phyloP scores from a whole-genome alignment of 2,113 vertebrate species.

The Dromiciops gliroides region DNA sequence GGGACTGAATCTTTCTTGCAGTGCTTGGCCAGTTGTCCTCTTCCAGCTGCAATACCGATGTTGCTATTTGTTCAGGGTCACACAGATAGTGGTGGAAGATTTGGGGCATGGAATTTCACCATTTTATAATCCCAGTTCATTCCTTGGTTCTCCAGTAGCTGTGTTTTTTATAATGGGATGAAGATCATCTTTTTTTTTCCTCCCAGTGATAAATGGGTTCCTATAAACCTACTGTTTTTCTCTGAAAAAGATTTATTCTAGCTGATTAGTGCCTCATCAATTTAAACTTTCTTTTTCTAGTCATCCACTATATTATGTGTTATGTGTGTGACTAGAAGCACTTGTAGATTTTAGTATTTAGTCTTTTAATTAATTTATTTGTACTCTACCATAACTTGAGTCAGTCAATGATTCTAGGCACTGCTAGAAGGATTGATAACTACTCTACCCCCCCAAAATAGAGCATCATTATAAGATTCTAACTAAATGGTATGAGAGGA shows the following conservation, averaged over 20 bases:
- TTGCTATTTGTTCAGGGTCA: not conserved
- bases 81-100: not conserved
- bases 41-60: not conserved
- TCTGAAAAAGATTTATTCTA: constrained; percentile 33
- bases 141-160: not conserved
- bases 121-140: not conserved
- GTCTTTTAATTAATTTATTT: not conserved
- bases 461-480: not conserved
- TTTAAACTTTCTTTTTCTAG: constrained; percentile 25
- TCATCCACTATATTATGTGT: constrained; percentile 6
- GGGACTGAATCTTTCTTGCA: not conserved
- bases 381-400: not conserved
- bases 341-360: constrained; percentile 11
- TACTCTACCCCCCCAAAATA: not conserved
- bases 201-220: not conserved
- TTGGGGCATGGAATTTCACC: not conserved
- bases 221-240: constrained; percentile 26
- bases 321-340: not conserved
- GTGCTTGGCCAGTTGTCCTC: not conserved
- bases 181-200: constrained; percentile 7
- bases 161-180: constrained; percentile 21
- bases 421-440: not conserved
- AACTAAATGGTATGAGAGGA: not conserved
- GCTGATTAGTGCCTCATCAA: not conserved
- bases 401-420: not conserved